Evolutionary conservation across 2,888 invertebrate species (phyloP).

Genomic region (Agrochola lychnidis): DNA sequence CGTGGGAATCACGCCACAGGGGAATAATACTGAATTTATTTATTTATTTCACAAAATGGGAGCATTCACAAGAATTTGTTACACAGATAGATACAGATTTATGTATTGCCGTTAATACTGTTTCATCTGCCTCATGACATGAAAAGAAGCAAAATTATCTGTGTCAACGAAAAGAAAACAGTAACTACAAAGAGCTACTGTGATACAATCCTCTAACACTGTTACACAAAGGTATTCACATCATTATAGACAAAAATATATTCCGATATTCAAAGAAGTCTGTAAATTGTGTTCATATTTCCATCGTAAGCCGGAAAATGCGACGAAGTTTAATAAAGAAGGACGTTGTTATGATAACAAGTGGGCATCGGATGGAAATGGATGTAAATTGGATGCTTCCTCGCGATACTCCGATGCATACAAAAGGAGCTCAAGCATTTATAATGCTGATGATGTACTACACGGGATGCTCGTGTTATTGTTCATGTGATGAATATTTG

Average conservation of each 20-base stretch:
- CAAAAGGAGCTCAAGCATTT: constrained; percentile 16
- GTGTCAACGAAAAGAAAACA: neutral
- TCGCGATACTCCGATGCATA: constrained; percentile 44
- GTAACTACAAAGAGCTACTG: neutral
- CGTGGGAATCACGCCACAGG: neutral
- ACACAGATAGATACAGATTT: no score
- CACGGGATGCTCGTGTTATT: neutral
- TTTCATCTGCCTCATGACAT: neutral
- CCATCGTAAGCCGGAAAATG: constrained; percentile 21
- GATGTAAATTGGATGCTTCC: constrained; percentile 49
- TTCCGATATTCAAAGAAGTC: constrained; percentile 33
- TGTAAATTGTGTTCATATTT: constrained; percentile 48
- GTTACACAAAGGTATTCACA: constrained; percentile 8
- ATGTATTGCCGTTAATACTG: no score
- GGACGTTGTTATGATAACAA: constrained; percentile 42
- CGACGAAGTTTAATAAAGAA: constrained; percentile 27
- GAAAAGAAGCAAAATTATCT: neutral
- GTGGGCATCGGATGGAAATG: constrained; percentile 39
- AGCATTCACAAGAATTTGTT: no score
- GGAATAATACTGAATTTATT: neutral
- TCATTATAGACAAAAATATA: constrained; percentile 28
- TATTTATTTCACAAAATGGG: no score
- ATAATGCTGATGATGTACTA: constrained; percentile 23
- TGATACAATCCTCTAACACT: neutral
- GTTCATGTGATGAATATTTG: constrained; percentile 7